These are phyloP conservation scores for Junco hyemalis DNA, from an alignment of 2,113 vertebrate species.

Conservation along the genomic window DNA sequence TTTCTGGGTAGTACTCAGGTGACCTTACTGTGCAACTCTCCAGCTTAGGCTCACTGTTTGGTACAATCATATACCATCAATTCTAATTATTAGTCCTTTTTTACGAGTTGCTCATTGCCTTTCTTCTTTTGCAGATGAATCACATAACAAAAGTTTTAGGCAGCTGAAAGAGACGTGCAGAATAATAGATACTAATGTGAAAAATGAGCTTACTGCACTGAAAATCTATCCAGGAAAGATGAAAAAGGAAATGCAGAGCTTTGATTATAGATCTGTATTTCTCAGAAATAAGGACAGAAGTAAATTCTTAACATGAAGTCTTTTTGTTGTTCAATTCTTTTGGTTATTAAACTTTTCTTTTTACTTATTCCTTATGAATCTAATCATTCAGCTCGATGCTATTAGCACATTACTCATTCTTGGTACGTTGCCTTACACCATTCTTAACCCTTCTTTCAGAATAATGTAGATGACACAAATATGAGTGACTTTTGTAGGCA, in stretches of 20 bases:
- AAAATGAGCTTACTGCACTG: background rate
- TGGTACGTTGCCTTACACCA: background rate
- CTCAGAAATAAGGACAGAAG: background rate
- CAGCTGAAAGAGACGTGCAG: background rate
- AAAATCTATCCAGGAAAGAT: background rate
- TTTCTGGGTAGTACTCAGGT: background rate
- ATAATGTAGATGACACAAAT: background rate
- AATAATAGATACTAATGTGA: background rate
- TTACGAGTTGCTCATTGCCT: background rate
- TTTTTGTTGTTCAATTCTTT: background rate
- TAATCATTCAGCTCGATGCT: background rate
- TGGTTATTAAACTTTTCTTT: background rate
- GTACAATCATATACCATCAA: background rate
- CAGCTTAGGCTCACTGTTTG: background rate
- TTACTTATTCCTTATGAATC: background rate
- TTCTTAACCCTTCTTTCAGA: background rate
- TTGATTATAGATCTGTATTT: background rate
- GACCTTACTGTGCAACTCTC: background rate
- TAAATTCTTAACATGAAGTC: background rate
- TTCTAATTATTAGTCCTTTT: background rate
- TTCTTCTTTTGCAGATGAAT: background rate
- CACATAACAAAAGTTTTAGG: background rate
- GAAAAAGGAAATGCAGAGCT: background rate
- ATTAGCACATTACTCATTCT: background rate
- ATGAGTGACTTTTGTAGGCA: background rate